Base-by-base conservation (phyloP, 2,888 invertebrate genomes). In the Drosophila fungiperda region DNA sequence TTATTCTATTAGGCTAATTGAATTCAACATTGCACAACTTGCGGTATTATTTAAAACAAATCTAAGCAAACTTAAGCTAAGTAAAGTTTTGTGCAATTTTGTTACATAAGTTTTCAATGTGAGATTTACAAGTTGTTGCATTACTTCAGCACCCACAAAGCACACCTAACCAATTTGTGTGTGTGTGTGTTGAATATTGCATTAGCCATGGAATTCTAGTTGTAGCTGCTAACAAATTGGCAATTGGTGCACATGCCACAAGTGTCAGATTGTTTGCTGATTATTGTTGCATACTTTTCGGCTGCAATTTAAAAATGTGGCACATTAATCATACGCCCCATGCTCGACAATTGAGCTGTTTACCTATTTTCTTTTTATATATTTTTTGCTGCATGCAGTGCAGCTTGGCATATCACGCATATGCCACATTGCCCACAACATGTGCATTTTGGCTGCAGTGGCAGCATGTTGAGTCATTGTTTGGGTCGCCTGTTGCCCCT, bases 231-330 rank as follows among this genome's bases (percentile, higher is more conserved):
- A 45, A 45, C 57, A 70, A 62, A 29, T 54, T 23, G 45, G 58
- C 33, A 45, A 49, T 59, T 36, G 38, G 7, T n/a, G 23, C 60
- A 59, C 64, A 59, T 55, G 78, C 78, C 76, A 84, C 89, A 83
- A 76, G 82, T 89, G 85, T 81, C 59, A 38, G 68, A 40, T 40
- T 69, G 66, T 50, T 64, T 61, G 48, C 73, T 66, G 55, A 50
- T 67, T 57, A 68, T 65, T 82, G 72, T 78, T 80, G 90, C 87
- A 86, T 85, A 86, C 88, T 86, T 89, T 89, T 71, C 20, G 87
- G 85, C 82, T 52, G 50, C 17, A 61, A 73, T 83, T 80, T 83
- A 68, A 81, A 87, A 81, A 73, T 48, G 59, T 50, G 70, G 23
- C 55, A 36, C 76, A 86, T 88, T 80, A 76, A 80, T 88, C 78